phyloP scores from a whole-genome alignment of 2,888 invertebrate genomes.

The Pseudanteris insignis region DNA sequence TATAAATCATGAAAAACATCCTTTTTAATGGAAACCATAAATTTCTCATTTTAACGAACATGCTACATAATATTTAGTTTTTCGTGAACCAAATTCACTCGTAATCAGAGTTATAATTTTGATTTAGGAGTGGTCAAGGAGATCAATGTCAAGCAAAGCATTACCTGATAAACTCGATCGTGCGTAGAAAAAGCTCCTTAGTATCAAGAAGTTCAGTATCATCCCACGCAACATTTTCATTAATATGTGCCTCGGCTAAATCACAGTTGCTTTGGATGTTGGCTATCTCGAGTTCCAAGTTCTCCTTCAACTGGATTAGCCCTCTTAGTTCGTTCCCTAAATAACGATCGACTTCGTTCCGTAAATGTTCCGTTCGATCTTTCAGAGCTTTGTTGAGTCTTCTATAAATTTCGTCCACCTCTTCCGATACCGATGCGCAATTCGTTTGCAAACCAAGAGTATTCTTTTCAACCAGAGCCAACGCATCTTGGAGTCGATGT shows the following conservation, averaged over 20 bases:
- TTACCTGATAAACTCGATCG: slow-evolving; percentile 86
- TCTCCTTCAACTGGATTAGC: slow-evolving; percentile 88
- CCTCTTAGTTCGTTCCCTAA: slow-evolving; percentile 86
- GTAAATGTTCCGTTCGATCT: slow-evolving; percentile 86
- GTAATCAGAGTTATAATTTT: no score
- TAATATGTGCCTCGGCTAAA: slow-evolving; percentile 93
- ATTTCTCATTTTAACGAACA: no score
- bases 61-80: no score
- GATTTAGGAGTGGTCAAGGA: no score
- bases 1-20: no score
- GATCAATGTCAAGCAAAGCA: slow-evolving; percentile 9
- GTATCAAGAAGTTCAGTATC: slow-evolving; percentile 93
- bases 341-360: slow-evolving; percentile 92
- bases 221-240: slow-evolving; percentile 89
- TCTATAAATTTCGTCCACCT: slow-evolving; percentile 92
- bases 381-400: slow-evolving; percentile 88
- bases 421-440: slow-evolving; percentile 88
- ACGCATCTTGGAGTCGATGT: slow-evolving; percentile 87
- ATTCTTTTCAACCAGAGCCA: slow-evolving; percentile 87
- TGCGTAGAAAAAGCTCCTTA: slow-evolving; percentile 95
- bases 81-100: no score
- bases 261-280: slow-evolving; percentile 98
- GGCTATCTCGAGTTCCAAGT: slow-evolving; percentile 91
- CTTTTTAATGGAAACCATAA: no score
- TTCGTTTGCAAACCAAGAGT: slow-evolving; percentile 88